phyloP scores from a whole-genome alignment of 2,113 vertebrate genomes.

The Eonycteris spelaea region DNA sequence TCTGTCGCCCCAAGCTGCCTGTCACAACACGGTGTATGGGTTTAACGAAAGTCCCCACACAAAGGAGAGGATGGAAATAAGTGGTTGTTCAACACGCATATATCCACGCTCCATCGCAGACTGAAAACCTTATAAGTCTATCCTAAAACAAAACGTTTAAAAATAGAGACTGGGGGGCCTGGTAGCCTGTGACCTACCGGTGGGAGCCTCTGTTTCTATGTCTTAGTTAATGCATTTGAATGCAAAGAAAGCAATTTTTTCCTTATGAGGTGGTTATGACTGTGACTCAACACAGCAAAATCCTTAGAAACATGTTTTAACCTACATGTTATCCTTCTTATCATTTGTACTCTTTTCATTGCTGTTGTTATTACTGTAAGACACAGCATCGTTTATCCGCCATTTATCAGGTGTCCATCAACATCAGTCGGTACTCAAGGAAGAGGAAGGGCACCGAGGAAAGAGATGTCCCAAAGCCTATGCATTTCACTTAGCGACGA shows the following conservation, averaged over 20 bases:
- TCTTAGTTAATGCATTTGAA: not conserved
- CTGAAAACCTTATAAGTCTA: not conserved
- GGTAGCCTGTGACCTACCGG: not conserved
- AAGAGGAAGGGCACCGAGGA: not conserved
- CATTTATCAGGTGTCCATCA: not conserved
- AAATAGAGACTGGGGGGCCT: not conserved
- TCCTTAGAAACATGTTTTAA: not conserved
- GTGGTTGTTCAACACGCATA: not conserved
- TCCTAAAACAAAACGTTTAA: not conserved
- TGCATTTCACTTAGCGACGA: not conserved
- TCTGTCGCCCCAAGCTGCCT: not conserved
- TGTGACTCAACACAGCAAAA: not conserved
- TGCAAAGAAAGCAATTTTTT: not conserved
- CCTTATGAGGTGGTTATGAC: not conserved
- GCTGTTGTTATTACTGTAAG: not conserved
- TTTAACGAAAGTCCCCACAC: not conserved
- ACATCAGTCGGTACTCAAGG: not conserved
- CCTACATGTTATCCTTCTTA: too few relatives aligned
- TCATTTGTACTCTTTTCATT: not conserved
- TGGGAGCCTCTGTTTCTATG: not conserved
- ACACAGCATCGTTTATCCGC: not conserved
- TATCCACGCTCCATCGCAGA: not conserved
- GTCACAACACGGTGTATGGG: not conserved
- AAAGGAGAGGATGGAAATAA: not conserved
- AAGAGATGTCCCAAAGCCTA: not conserved